Evolutionary conservation across 2,888 invertebrate genomes (phyloP).

Genomic region (Rhorus exstirpatorius): DNA sequence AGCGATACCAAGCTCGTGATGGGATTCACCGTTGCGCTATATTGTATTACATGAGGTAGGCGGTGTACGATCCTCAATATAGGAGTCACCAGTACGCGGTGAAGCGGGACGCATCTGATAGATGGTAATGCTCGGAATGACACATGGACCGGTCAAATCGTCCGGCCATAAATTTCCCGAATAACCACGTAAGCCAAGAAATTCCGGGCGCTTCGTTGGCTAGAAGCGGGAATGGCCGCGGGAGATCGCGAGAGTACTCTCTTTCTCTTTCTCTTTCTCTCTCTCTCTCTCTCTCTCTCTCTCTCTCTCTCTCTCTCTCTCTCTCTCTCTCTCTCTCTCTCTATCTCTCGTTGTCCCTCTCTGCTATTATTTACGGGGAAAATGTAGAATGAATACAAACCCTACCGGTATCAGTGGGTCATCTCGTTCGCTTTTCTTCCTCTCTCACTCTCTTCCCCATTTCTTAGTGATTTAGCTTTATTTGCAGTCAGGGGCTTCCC

Average conservation of each 20-base stretch:
- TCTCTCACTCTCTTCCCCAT: conserved; percentile 33
- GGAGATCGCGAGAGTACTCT: conserved; percentile 50
- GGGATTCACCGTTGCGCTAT: conserved; percentile 37
- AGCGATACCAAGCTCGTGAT: conserved; percentile 48
- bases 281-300: neutral
- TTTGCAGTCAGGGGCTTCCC: conserved; percentile 47
- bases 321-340: too few species aligned
- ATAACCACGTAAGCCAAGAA: conserved; percentile 79
- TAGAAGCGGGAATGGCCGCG: conserved; percentile 3
- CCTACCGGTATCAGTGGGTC: conserved; percentile 58
- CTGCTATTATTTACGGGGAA: conserved; percentile 68
- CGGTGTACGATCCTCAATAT: conserved; percentile 55
- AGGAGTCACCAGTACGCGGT: conserved; percentile 70
- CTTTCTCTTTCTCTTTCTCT: conserved; percentile 1
- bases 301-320: conserved; percentile 1
- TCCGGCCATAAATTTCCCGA: conserved; percentile 78
- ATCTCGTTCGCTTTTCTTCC: conserved; percentile 45
- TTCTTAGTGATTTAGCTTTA: conserved; percentile 66
- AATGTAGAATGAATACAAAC: conserved; percentile 65
- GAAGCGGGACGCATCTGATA: conserved; percentile 78
- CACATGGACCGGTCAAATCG: conserved; percentile 80
- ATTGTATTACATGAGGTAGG: conserved; percentile 22
- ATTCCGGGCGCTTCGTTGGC: conserved; percentile 62
- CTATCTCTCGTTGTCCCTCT: neutral
- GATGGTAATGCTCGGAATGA: conserved; percentile 81